A percentile compares a stretch with the other conserved stretches of the same genome.
Conservation (phyloP, 1,140 invertebrate genomes). For the Cylas formicarius region DNA sequence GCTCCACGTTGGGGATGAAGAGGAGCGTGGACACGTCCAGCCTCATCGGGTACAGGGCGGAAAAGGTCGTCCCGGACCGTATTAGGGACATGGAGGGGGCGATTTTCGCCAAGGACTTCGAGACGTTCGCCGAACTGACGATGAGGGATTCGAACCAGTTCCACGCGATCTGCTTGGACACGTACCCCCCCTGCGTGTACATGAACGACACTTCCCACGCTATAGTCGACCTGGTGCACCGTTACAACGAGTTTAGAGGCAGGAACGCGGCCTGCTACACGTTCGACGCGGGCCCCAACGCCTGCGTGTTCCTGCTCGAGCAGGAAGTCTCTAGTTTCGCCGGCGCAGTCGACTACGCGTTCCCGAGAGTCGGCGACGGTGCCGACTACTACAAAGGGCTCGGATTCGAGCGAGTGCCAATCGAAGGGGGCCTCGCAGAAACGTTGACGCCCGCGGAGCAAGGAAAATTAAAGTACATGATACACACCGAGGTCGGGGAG, state of each 20-base stretch:
- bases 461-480: slow-evolving; percentile 73
- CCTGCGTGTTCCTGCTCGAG: slow-evolving; percentile 81
- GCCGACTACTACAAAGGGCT: slow-evolving; percentile 52
- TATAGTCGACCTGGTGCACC: slow-evolving; percentile 75
- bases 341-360: slow-evolving; percentile 60
- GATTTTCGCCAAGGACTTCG: slow-evolving; percentile 75
- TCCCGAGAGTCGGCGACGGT: slow-evolving; percentile 58
- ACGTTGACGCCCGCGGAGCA: slow-evolving; percentile 39
- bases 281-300: slow-evolving; percentile 97
- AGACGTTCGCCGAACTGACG: slow-evolving; percentile 83
- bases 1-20: slow-evolving; percentile 91
- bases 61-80: slow-evolving; percentile 64
- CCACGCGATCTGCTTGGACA: slow-evolving; percentile 90
- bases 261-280: slow-evolving; percentile 71
- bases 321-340: slow-evolving; percentile 64
- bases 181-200: slow-evolving; percentile 89
- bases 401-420: slow-evolving; percentile 5
- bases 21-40: slow-evolving; percentile 72
- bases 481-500: slow-evolving; percentile 69
- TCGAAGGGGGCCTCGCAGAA: slow-evolving; percentile 8
- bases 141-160: slow-evolving; percentile 98
- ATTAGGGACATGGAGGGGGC: slow-evolving; percentile 63
- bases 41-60: slow-evolving; percentile 68
- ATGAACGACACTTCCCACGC: slow-evolving; percentile 81
- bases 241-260: slow-evolving; percentile 64